Base-by-base conservation (phyloP, 2,888 invertebrate species). In the Malthinus flaveolus region DNA sequence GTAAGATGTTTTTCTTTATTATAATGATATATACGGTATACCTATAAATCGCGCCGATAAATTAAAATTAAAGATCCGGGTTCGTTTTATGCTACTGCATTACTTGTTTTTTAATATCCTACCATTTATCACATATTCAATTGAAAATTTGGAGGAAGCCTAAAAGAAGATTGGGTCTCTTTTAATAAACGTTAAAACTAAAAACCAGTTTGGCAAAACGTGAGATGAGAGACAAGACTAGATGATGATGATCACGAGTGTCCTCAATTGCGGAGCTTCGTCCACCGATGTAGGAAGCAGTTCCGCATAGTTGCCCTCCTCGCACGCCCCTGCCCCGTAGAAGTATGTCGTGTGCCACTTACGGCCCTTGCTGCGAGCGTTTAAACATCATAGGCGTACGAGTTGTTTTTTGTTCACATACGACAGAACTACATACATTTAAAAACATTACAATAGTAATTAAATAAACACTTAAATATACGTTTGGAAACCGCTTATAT, bases 231-330 rank as follows among this genome's bases (percentile, higher is more conserved):
- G 56, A 60, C 56, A 60, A 56, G 56, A 56, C 44, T 44, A 59
- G 55, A 61, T 56, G 61, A 61, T 63, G 61, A 61, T 65, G 59
- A 54, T 64, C 61, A 68, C 64, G 63, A 66, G 68, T 75, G 74
- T 74, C 75, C 75, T 73, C 74, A 72, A 75, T 74, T 68, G 71
- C 70, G 71, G 70, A 72, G 70, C 73, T 69, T 45, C 70, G 73
- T 74, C 73, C 72, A 71, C 71, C 72, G 70, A 71, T 74, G 77
- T 78, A 76, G 78, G 77, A 76, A 77, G 77, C 73, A 72, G 73
- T 76, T 76, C 75, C 75, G 75, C 75, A 73, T 75, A 71, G 73
- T 63, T 63, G 61, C 62, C 61, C 66, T 64, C 59, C 61, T 50
- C 64, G 56, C 66, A 52, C 63, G 56, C 58, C 66, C 56, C 61